A percentile compares a stretch with the other conserved stretches of the same genome.
phyloP scores from a whole-genome alignment of 2,113 vertebrate genomes.

The Aptenodytes patagonicus region DNA sequence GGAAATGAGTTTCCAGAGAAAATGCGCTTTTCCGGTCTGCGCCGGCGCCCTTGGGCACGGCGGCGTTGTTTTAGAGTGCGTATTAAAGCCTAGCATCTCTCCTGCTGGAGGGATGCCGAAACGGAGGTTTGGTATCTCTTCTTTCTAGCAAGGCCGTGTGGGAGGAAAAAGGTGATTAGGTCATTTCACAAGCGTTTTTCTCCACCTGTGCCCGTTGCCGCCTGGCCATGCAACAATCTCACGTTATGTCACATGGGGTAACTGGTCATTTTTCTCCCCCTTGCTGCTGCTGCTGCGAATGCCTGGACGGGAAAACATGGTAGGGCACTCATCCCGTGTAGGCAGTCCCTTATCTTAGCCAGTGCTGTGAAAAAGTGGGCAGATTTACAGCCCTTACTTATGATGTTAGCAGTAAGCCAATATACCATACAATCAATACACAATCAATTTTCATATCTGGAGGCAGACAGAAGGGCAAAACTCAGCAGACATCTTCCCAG shows the following conservation, averaged over 20 bases:
- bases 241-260: rapidly evolving
- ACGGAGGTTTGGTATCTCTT: too few relatives aligned
- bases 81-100: rapidly evolving
- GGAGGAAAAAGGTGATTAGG: not conserved
- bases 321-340: rapidly evolving
- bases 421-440: not conserved
- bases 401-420: not conserved
- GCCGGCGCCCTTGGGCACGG: too few relatives aligned
- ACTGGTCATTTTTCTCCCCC: not conserved
- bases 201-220: not conserved
- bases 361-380: not conserved
- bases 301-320: rapidly evolving
- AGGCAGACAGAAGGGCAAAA: not conserved
- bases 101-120: too few relatives aligned
- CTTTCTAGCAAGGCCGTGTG: not conserved
- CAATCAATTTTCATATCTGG: not conserved
- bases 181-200: not conserved
- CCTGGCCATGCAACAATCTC: not conserved
- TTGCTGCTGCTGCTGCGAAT: not conserved
- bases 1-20: not conserved
- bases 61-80: rapidly evolving
- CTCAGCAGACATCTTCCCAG: not conserved
- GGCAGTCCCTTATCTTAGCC: not conserved
- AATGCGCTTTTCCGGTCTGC: rapidly evolving
- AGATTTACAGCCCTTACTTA: not conserved